Evolutionary conservation across 2,888 invertebrate species (phyloP).

Genomic region (Exocentrus adspersus): DNA sequence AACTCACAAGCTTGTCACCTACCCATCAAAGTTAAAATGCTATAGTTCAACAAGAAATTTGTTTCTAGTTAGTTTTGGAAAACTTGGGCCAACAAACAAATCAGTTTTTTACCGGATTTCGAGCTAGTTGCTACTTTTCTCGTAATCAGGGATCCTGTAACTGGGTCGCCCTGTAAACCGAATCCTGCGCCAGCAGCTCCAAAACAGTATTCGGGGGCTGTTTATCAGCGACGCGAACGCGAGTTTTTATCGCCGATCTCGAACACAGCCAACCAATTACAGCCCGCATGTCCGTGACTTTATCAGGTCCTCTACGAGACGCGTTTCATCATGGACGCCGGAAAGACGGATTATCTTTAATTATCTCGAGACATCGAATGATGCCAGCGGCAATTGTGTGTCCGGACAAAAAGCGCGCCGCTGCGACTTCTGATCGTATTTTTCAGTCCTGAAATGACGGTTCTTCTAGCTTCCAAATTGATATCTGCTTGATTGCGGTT

Average conservation of each 20-base stretch:
- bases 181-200: not conserved
- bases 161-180: not conserved
- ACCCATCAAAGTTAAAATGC: too few relatives aligned
- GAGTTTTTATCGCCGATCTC: constrained; percentile 24
- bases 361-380: constrained; percentile 60
- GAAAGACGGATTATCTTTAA: constrained; percentile 62
- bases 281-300: constrained; percentile 58
- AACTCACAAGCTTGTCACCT: too few relatives aligned
- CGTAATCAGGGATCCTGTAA: too few relatives aligned
- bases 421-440: constrained; percentile 41
- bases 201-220: not conserved
- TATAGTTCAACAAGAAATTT: too few relatives aligned
- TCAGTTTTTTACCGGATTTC: too few relatives aligned
- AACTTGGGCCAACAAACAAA: too few relatives aligned
- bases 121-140: too few relatives aligned
- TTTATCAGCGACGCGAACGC: constrained; percentile 6
- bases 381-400: constrained; percentile 53
- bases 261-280: constrained; percentile 51
- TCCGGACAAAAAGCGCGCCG: constrained; percentile 41
- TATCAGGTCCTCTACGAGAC: constrained; percentile 55
- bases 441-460: constrained; percentile 23
- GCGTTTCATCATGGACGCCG: constrained; percentile 56
- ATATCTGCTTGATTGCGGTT: constrained; percentile 14
- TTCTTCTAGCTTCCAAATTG: constrained; percentile 16
- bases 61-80: too few relatives aligned